phyloP scores from a whole-genome alignment of 2,113 vertebrate species.

The Nibea coibor region DNA sequence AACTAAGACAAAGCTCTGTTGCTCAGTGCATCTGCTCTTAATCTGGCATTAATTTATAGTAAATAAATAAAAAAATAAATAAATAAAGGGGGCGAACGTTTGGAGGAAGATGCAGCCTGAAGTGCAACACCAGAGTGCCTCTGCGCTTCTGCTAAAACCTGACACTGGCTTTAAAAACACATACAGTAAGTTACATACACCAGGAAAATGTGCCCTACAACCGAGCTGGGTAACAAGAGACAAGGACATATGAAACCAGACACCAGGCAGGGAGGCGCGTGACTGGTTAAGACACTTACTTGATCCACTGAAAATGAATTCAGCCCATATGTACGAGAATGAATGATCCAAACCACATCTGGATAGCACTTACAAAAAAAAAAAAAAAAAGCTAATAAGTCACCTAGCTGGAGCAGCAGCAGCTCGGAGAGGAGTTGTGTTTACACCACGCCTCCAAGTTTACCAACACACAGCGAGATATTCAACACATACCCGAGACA shows the following conservation, averaged over 20 bases:
- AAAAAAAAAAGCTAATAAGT: constrained; percentile 11
- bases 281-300: constrained; percentile 67
- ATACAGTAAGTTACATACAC: constrained; percentile 49
- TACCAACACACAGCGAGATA: constrained; percentile 67
- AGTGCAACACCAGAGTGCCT: neutral
- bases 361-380: neutral
- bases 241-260: constrained; percentile 75
- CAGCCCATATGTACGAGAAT: constrained; percentile 17
- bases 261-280: constrained; percentile 65
- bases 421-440: constrained; percentile 36
- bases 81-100: neutral
- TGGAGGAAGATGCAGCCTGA: neutral
- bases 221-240: constrained; percentile 66
- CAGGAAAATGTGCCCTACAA: constrained; percentile 61
- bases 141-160: neutral
- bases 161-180: constrained; percentile 49
- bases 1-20: too few relatives aligned
- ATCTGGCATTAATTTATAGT: constrained; percentile 12
- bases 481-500: constrained; percentile 52
- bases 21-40: neutral
- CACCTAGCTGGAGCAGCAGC: constrained; percentile 1
- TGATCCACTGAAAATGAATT: constrained; percentile 57
- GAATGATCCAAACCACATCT: constrained; percentile 10
- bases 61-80: too few relatives aligned
- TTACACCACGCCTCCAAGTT: constrained; percentile 74